Base-by-base conservation (phyloP, 2,888 invertebrate genomes). In the Drosophila formosana region DNA sequence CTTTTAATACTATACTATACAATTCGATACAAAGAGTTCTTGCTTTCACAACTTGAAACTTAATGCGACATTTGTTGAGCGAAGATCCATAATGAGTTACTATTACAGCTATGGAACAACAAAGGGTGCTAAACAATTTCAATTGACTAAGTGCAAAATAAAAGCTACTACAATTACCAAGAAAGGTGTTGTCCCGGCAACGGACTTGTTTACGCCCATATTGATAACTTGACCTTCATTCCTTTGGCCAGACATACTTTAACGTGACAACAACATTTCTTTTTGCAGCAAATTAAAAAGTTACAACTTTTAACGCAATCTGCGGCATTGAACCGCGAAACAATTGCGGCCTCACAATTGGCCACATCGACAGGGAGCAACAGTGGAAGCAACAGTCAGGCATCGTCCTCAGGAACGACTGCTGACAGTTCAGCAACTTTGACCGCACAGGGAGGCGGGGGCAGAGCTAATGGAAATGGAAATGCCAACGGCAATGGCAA, bases 221-320 rank as follows among this genome's bases (percentile, higher is more conserved):
- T 47, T 62, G 30, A 25, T 30, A 32, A n/a, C 11, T 41, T 47
- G 51, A 46, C 34, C 51, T 56, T 47, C 13, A 11, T 25, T 25
- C 3, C 25, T 46, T 39, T 3, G 1, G 8, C 9, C 28, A 26
- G 32, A 43, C 13, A 55, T 39, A 57, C 9, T 51, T 72, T 45
- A 67, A 56, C 66, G 41, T 23, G 47, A 5, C 6, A 26, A 26
- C 37, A n/a, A 13, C 26, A 23, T 46, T 28, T 43, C n/a, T 28
- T 25, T 64, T 56, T 70, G 56, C 90, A 92, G 92, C 92, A 92
- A 92, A 92, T 92, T 78, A 91, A 92, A 87, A 92, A 92, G 84
- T 88, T 92, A 72, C 92, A 92, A 83, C 88, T 91, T 70, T 88
- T 93, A 74, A 92, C 92, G 73, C 92, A 93, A 89, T 91, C 92